Conservation (phyloP, 2,113 vertebrate genomes). For the Triplophysa dalaica region DNA sequence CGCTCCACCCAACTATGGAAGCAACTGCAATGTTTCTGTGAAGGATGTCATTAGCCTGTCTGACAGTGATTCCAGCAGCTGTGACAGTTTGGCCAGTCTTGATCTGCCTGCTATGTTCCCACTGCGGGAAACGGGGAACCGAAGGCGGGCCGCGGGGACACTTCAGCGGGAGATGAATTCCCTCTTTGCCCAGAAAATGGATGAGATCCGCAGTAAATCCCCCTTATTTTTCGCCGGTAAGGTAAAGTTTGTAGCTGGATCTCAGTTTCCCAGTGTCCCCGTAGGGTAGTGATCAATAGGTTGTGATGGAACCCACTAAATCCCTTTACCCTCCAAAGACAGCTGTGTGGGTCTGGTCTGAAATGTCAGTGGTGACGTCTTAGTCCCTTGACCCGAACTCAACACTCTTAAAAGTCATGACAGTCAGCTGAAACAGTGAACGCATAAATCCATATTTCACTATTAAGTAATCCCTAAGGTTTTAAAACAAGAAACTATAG, state of each 20-base stretch:
- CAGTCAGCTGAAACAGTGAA: conserved; percentile 1
- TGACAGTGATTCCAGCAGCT: conserved; percentile 83
- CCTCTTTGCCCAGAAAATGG: conserved; percentile 93
- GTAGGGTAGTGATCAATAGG: conserved; percentile 35
- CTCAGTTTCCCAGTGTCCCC: background rate
- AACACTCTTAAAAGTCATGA: background rate
- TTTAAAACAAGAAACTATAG: too few species aligned
- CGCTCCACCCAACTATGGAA: conserved; percentile 71
- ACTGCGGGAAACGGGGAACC: conserved; percentile 72
- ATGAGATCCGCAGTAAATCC: conserved; percentile 92
- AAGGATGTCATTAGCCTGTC: conserved; percentile 61
- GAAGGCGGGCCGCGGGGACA: conserved; percentile 83
- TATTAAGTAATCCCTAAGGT: background rate
- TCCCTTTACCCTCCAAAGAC: conserved; percentile 4
- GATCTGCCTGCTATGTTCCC: conserved; percentile 73
- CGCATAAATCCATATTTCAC: background rate
- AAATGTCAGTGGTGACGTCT: background rate
- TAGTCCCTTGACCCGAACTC: background rate
- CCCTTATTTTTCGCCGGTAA: conserved; percentile 95
- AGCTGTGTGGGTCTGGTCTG: background rate
- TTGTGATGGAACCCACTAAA: conserved; percentile 30
- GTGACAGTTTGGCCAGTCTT: conserved; percentile 76
- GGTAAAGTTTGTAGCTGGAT: conserved; percentile 60
- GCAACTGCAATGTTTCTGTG: conserved; percentile 65
- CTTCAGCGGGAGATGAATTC: conserved; percentile 96